Conservation (phyloP, 2,888 invertebrate genomes). For the Saturnia pavonia region DNA sequence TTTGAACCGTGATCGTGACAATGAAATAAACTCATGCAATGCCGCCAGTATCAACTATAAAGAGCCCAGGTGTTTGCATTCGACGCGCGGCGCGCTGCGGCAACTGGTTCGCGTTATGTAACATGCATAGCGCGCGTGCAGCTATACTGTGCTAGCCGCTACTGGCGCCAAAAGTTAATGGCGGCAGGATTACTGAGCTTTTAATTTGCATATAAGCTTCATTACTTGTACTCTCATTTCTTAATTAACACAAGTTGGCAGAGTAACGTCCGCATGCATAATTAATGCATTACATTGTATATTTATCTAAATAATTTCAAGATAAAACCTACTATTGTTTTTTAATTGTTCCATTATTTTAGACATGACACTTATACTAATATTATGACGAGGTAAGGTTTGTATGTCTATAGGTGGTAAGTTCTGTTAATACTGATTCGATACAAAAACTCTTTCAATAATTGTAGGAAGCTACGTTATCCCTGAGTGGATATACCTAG, state of each 20-base stretch:
- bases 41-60: conserved; percentile 30
- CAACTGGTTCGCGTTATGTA: conserved; percentile 65
- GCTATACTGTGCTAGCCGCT: conserved; percentile 25
- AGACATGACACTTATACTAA: too few species aligned
- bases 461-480: too few species aligned
- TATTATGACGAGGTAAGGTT: too few species aligned
- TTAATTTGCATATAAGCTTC: conserved; percentile 35
- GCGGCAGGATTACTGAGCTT: conserved; percentile 44
- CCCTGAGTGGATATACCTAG: too few species aligned
- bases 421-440: too few species aligned
- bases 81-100: conserved; percentile 30
- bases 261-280: neutral
- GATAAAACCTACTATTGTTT: neutral
- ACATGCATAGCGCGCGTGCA: conserved; percentile 44
- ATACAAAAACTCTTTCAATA: too few species aligned
- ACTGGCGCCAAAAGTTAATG: conserved; percentile 52
- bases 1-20: conserved; percentile 36
- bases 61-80: conserved; percentile 37
- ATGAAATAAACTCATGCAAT: conserved; percentile 42
- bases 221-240: conserved; percentile 2
- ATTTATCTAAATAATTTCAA: neutral
- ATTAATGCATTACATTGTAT: neutral
- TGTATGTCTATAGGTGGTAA: too few species aligned
- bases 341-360: neutral
- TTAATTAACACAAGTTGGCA: conserved; percentile 1